A percentile compares a stretch with the other conserved stretches of the same genome.
These are phyloP conservation scores for Forbesichthys agassizii DNA, from an alignment of 2,113 vertebrate genomes.

Conservation along the genomic window DNA sequence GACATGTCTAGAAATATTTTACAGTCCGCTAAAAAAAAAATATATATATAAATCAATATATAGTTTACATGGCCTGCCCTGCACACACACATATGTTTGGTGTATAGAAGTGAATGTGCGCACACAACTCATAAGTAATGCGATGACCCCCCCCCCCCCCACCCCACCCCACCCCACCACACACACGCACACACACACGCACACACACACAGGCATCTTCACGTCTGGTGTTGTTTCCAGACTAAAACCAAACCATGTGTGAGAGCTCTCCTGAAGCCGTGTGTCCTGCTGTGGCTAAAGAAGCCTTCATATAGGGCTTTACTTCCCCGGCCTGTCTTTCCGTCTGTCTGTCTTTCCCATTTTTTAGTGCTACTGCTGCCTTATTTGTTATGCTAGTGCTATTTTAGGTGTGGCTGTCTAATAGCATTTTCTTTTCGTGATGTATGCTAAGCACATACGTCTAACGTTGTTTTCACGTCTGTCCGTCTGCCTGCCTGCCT, in stretches of 20 bases:
- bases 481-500: slow-evolving; percentile 9
- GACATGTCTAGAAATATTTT: slow-evolving; percentile 15
- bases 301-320: slow-evolving; percentile 14
- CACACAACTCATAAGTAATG: neutral
- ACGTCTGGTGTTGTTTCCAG: slow-evolving; percentile 61
- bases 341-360: too few relatives aligned
- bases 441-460: too few relatives aligned
- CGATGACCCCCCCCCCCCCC: neutral
- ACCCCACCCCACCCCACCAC: slow-evolving; percentile 2
- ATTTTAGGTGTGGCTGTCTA: too few relatives aligned
- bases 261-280: slow-evolving; percentile 47
- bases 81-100: neutral
- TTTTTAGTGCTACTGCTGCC: too few relatives aligned
- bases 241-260: slow-evolving; percentile 67
- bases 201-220: slow-evolving; percentile 34
- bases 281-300: slow-evolving; percentile 16
- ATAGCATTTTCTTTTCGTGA: too few relatives aligned
- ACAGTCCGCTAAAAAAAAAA: slow-evolving; percentile 37
- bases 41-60: slow-evolving; percentile 32
- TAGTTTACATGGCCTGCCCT: slow-evolving; percentile 36
- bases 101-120: neutral
- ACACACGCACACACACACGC: slow-evolving; percentile 2
- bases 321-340: neutral
- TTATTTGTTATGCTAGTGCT: too few relatives aligned
- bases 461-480: neutral